A percentile compares a stretch with the other conserved stretches of the same genome.
Conservation (phyloP, 1,140 invertebrate genomes). For the Diorhabda elongata region DNA sequence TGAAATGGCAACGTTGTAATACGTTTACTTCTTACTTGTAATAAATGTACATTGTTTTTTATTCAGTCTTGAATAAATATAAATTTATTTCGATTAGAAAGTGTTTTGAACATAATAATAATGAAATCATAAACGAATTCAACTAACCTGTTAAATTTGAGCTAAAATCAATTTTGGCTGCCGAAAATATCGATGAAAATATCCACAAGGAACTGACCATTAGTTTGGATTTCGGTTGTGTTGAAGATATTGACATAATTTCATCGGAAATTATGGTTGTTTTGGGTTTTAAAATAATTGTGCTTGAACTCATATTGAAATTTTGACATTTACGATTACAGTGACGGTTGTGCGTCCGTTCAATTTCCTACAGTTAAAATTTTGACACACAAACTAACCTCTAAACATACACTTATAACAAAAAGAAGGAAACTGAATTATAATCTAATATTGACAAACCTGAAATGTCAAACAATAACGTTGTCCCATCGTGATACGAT, state of each 20-base stretch:
- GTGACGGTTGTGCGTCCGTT: background rate
- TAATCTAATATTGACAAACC: too few relatives aligned
- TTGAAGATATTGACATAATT: slow-evolving; percentile 8
- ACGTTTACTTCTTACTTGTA: background rate
- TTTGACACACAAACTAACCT: too few relatives aligned
- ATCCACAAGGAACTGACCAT: slow-evolving; percentile 22
- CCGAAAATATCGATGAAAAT: slow-evolving; percentile 29
- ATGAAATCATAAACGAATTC: background rate
- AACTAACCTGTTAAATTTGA: slow-evolving; percentile 25
- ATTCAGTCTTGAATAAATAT: background rate
- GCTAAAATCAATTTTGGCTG: slow-evolving; percentile 27
- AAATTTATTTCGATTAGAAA: background rate
- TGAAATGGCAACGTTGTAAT: background rate
- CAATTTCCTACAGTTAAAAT: too few relatives aligned
- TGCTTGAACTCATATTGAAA: slow-evolving; percentile 24
- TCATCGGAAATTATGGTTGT: slow-evolving; percentile 6
- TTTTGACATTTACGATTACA: background rate
- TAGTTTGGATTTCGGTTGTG: slow-evolving; percentile 8
- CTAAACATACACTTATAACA: too few relatives aligned
- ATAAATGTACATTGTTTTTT: background rate
- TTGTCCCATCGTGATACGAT: too few relatives aligned
- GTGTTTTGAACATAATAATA: background rate
- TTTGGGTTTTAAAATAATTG: slow-evolving; percentile 18
- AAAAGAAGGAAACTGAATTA: too few relatives aligned
- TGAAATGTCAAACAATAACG: too few relatives aligned